phyloP scores from a whole-genome alignment of 2,113 vertebrate species.

The Dolichotis patagonum region DNA sequence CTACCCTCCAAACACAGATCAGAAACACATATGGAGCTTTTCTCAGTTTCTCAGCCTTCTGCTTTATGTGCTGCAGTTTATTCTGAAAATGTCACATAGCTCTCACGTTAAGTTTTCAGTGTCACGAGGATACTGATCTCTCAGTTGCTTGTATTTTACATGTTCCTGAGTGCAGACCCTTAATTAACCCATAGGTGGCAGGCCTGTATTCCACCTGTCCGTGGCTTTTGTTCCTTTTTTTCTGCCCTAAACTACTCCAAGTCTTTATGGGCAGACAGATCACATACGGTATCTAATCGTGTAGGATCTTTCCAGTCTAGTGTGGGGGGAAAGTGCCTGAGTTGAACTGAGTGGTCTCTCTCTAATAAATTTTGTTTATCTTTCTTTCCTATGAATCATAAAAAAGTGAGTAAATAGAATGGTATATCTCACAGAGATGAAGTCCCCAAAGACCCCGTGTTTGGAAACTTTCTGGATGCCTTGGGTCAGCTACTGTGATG shows the following conservation, averaged over 20 bases:
- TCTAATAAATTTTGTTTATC: constrained; percentile 53
- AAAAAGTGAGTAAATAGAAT: not conserved
- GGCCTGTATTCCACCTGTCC: not conserved
- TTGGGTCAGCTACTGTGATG: not conserved
- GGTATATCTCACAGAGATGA: not conserved
- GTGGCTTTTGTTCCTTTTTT: not conserved
- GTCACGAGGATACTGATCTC: not conserved
- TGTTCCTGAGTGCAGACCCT: not conserved
- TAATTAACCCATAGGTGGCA: not conserved
- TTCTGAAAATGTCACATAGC: not conserved
- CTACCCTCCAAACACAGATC: not conserved
- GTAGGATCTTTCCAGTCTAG: not conserved
- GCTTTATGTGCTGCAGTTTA: not conserved
- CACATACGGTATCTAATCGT: not conserved
- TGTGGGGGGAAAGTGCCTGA: not conserved
- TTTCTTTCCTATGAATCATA: not conserved
- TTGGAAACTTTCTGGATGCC: not conserved
- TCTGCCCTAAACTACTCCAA: not conserved
- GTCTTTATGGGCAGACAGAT: not conserved
- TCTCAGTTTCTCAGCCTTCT: not conserved
- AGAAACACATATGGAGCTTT: not conserved
- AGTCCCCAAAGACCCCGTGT: not conserved
- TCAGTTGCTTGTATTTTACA: not conserved
- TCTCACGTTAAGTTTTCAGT: not conserved
- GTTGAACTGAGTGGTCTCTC: not conserved